Percentiles rank a stretch among this genome's conserved stretches.
These are phyloP conservation scores for Rhinopomastus cyanomelas DNA, from an alignment of 2,113 vertebrate species.

Conservation along the genomic window DNA sequence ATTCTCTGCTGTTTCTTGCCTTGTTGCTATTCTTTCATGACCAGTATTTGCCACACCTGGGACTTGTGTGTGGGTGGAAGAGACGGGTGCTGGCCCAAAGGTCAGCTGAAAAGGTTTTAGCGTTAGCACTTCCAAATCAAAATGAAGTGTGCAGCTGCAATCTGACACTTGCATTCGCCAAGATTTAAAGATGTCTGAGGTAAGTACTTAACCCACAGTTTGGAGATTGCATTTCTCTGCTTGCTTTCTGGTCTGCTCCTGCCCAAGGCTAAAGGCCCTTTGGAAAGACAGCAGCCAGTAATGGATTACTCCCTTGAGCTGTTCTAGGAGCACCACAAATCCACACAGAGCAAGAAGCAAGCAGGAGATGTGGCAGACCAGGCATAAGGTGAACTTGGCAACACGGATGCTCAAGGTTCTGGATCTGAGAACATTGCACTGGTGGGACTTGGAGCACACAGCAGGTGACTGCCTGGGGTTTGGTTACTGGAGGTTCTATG, in stretches of 20 bases:
- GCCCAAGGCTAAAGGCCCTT: background rate
- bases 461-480: background rate
- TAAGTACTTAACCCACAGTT: background rate
- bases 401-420: background rate
- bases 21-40: background rate
- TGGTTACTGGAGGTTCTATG: background rate
- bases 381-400: background rate
- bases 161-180: background rate
- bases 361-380: background rate
- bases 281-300: background rate
- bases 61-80: background rate
- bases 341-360: rapidly evolving
- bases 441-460: background rate
- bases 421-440: background rate
- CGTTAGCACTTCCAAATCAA: rapidly evolving
- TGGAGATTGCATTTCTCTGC: background rate
- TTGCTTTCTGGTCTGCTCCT: background rate
- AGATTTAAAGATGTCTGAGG: background rate
- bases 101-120: background rate
- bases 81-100: background rate
- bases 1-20: background rate
- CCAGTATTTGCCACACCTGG: rapidly evolving
- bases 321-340: background rate
- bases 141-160: background rate
- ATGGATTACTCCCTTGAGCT: background rate